A percentile compares a stretch with the other conserved stretches of the same genome.
Evolutionary conservation across 2,113 vertebrate genomes (phyloP).

Genomic region (Gymnocephalus cernua): DNA sequence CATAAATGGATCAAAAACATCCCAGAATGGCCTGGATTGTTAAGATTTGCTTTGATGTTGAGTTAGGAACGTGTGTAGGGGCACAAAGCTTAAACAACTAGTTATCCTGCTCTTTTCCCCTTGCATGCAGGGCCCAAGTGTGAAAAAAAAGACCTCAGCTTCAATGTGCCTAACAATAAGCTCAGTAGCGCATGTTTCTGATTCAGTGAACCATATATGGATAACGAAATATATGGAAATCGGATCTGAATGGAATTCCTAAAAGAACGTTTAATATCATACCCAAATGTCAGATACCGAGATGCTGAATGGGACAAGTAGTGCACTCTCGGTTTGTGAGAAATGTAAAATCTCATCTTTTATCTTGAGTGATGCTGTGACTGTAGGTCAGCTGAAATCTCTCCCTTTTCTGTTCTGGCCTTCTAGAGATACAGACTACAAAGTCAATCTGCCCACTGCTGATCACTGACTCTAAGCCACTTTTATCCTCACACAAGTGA

Average conservation of each 20-base stretch:
- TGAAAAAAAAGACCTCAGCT: conserved; percentile 12
- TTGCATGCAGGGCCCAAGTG: not conserved
- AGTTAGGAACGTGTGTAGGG: not conserved
- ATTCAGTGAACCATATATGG: conserved; percentile 23
- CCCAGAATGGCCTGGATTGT: conserved; percentile 23
- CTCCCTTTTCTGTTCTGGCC: conserved; percentile 53
- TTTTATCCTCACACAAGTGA: conserved; percentile 73
- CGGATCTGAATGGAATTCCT: conserved; percentile 20
- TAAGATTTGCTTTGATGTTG: conserved; percentile 45
- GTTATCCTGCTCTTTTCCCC: not conserved
- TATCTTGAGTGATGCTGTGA: conserved; percentile 38
- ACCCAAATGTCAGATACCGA: conserved; percentile 36
- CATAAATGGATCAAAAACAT: conserved; percentile 60
- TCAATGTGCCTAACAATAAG: conserved; percentile 12
- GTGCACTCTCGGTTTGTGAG: conserved; percentile 27
- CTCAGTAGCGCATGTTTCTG: conserved; percentile 28
- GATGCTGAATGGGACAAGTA: conserved; percentile 12
- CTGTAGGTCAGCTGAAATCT: conserved; percentile 46
- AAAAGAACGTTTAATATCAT: conserved; percentile 31
- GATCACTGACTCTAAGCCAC: conserved; percentile 69
- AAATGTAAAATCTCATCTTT: conserved; percentile 48
- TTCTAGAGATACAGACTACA: conserved; percentile 68
- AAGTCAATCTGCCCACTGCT: conserved; percentile 64
- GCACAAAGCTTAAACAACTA: conserved; percentile 14
- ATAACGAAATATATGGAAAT: conserved; percentile 31